Evolutionary conservation across 53 echinoderm and acorn worm species (phyloP).

Genomic region (Antedon mediterranea): DNA sequence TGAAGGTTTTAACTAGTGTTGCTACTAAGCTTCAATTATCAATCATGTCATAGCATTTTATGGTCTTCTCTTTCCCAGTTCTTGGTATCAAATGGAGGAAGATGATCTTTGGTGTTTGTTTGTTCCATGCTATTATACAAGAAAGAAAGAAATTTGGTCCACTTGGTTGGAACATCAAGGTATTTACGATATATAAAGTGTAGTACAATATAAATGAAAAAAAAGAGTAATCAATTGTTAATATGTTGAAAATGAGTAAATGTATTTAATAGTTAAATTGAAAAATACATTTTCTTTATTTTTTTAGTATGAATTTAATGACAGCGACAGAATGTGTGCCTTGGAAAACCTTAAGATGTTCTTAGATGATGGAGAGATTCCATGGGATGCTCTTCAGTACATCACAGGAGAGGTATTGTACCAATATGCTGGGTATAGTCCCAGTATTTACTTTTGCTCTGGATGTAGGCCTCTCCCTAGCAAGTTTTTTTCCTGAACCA

Average conservation of each 20-base stretch:
- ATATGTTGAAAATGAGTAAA: too few species aligned
- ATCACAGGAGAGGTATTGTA: conserved; percentile 91
- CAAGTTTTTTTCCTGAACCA: too few species aligned
- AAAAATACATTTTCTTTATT: background rate
- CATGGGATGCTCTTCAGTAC: conserved; percentile 95
- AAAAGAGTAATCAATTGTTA: background rate
- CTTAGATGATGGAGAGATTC: conserved; percentile 91
- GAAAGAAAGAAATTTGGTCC: conserved; percentile 99
- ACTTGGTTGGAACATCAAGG: conserved; percentile 99
- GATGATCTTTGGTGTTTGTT: conserved; percentile 82
- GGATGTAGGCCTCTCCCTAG: too few species aligned
- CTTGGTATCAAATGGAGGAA: conserved; percentile 97
- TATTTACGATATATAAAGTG: too few species aligned
- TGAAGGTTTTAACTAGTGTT: too few species aligned
- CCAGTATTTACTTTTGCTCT: too few species aligned
- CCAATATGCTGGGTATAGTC: too few species aligned
- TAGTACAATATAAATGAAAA: background rate
- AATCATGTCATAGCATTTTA: too few species aligned
- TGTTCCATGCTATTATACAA: conserved; percentile 99
- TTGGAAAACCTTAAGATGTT: conserved; percentile 97
- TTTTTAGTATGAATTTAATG: conserved; percentile 92
- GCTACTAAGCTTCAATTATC: too few species aligned
- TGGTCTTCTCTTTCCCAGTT: conserved; percentile 27
- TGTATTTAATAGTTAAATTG: too few species aligned
- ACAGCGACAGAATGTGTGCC: conserved; percentile 95